Conservation (phyloP, 2,888 invertebrate genomes). For the Thereva nobilitata region DNA sequence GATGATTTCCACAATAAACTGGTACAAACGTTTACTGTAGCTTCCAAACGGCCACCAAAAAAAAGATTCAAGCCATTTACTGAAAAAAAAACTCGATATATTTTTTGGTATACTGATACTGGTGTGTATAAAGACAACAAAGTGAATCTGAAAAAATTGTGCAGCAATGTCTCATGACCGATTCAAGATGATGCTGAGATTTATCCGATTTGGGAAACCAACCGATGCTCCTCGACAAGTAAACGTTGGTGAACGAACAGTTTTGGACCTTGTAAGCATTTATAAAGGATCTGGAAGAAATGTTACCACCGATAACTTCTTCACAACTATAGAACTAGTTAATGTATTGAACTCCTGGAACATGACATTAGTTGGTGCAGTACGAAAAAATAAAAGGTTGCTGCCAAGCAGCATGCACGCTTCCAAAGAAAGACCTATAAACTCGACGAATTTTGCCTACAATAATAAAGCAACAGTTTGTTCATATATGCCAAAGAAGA, state of each 20-base stretch:
- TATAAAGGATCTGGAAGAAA: too few species aligned
- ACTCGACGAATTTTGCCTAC: too few species aligned
- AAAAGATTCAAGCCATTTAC: slow-evolving; percentile 7
- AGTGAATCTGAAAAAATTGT: neutral
- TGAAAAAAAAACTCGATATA: slow-evolving; percentile 3
- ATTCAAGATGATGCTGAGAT: slow-evolving; percentile 44
- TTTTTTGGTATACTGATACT: slow-evolving; percentile 6
- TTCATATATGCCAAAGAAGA: too few species aligned
- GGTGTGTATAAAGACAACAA: slow-evolving; percentile 7
- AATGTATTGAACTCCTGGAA: neutral
- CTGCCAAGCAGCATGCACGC: neutral
- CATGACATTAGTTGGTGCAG: slow-evolving; percentile 8
- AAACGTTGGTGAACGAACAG: too few species aligned
- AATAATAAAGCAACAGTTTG: too few species aligned
- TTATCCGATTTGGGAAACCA: slow-evolving; percentile 48
- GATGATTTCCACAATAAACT: too few species aligned
- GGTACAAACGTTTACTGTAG: too few species aligned
- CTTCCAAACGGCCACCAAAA: too few species aligned
- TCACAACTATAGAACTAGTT: slow-evolving; percentile 6
- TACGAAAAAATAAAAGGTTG: slow-evolving; percentile 10
- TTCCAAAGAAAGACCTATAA: too few species aligned
- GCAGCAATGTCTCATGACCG: slow-evolving; percentile 43
- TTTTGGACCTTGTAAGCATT: too few species aligned
- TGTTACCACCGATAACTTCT: slow-evolving; percentile 38
- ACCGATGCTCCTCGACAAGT: too few species aligned